Conservation (phyloP, 2,888 invertebrate species). For the Pterostichus madidus region DNA sequence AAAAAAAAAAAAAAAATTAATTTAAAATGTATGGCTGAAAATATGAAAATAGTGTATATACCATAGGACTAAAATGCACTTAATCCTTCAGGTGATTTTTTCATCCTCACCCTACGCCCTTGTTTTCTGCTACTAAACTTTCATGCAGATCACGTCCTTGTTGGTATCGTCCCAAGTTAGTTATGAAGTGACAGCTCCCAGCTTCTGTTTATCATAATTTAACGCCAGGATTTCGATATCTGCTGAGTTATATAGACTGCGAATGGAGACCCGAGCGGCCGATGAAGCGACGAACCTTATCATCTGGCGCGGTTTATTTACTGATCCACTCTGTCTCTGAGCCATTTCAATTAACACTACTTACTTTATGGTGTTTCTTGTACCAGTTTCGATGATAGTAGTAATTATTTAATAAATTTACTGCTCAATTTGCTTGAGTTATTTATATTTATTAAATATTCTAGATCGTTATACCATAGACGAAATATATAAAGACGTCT, state of each 20-base stretch:
- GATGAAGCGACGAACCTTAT: too few relatives aligned
- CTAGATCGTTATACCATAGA: too few relatives aligned
- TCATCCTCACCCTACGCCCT: too few relatives aligned
- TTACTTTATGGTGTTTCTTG: constrained; percentile 42
- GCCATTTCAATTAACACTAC: constrained; percentile 35
- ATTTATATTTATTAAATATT: background rate
- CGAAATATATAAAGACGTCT: too few relatives aligned
- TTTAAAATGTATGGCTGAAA: too few relatives aligned
- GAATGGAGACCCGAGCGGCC: constrained; percentile 1
- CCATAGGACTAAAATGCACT: too few relatives aligned
- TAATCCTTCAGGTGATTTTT: too few relatives aligned
- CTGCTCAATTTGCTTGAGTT: background rate
- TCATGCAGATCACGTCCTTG: background rate
- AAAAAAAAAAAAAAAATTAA: too few relatives aligned
- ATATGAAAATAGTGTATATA: too few relatives aligned
- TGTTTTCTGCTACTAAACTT: too few relatives aligned
- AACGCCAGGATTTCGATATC: constrained; percentile 33
- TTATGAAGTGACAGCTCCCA: constrained; percentile 49
- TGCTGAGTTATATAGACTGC: constrained; percentile 19
- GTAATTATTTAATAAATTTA: constrained; percentile 52
- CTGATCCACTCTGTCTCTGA: constrained; percentile 1
- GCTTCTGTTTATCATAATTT: constrained; percentile 56
- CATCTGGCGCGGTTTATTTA: constrained; percentile 4
- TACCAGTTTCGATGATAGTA: constrained; percentile 34
- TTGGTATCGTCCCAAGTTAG: constrained; percentile 36